A percentile compares a stretch with the other conserved stretches of the same genome.
phyloP scores from a whole-genome alignment of 2,113 vertebrate species.

The Ascaphus truei region DNA sequence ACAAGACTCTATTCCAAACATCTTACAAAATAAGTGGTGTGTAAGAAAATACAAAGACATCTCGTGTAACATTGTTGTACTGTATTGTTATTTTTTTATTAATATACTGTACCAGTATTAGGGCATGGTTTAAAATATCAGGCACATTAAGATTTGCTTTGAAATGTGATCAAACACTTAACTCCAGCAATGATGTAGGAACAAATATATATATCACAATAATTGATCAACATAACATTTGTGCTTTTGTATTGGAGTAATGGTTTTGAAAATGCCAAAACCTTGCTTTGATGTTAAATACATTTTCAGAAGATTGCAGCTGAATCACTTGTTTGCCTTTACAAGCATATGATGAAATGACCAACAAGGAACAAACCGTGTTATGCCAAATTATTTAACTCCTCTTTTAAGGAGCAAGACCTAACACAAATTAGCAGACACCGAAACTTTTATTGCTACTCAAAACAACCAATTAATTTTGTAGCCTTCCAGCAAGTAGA shows the following conservation, averaged over 20 bases:
- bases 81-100: too few relatives aligned
- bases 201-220: background rate
- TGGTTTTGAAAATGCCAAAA: background rate
- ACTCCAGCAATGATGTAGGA: background rate
- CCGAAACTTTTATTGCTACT: background rate
- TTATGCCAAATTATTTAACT: too few relatives aligned
- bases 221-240: background rate
- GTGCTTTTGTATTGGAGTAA: background rate
- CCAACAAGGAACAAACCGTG: too few relatives aligned
- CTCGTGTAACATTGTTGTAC: too few relatives aligned
- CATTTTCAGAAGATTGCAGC: background rate
- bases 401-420: background rate
- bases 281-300: background rate
- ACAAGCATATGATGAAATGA: background rate
- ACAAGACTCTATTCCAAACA: too few relatives aligned
- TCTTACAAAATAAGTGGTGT: too few relatives aligned
- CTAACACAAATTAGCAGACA: background rate
- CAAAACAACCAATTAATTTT: constrained; percentile 18
- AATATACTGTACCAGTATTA: background rate
- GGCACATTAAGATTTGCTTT: background rate
- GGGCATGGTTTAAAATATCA: background rate
- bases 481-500: background rate
- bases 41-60: too few relatives aligned
- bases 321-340: background rate
- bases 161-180: background rate